Conservation (phyloP, 2,888 invertebrate genomes). For the Melinaea menophilus region DNA sequence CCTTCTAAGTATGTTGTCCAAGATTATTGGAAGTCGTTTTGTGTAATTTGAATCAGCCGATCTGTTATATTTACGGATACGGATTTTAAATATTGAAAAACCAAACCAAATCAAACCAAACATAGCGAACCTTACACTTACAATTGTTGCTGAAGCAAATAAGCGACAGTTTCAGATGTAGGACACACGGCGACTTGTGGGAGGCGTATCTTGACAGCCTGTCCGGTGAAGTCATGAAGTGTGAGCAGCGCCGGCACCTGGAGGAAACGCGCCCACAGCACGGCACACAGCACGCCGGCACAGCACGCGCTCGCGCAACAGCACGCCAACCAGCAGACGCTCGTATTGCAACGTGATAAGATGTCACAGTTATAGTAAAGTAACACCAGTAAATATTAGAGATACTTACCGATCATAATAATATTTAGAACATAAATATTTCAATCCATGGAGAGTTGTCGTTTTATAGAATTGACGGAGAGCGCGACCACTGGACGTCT, state of each 20-base stretch:
- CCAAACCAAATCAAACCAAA: background rate
- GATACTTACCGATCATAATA: constrained; percentile 54
- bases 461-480: constrained; percentile 49
- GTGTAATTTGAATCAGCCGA: constrained; percentile 24
- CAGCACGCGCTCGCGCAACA: constrained; percentile 57
- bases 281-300: constrained; percentile 57
- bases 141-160: constrained; percentile 42
- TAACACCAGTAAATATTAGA: no score
- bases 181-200: constrained; percentile 54
- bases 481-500: constrained; percentile 31
- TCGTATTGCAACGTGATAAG: constrained; percentile 24
- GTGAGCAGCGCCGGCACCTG: constrained; percentile 57
- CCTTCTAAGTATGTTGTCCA: constrained; percentile 43
- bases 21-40: constrained; percentile 37
- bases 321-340: constrained; percentile 55
- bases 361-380: background rate
- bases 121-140: constrained; percentile 33
- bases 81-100: background rate
- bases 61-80: background rate
- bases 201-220: constrained; percentile 32
- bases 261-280: constrained; percentile 61
- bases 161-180: constrained; percentile 40
- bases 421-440: constrained; percentile 52
- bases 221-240: constrained; percentile 36
- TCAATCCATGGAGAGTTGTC: constrained; percentile 67